Conservation (phyloP, 1,140 invertebrate species). For the Cepaea nemoralis region DNA sequence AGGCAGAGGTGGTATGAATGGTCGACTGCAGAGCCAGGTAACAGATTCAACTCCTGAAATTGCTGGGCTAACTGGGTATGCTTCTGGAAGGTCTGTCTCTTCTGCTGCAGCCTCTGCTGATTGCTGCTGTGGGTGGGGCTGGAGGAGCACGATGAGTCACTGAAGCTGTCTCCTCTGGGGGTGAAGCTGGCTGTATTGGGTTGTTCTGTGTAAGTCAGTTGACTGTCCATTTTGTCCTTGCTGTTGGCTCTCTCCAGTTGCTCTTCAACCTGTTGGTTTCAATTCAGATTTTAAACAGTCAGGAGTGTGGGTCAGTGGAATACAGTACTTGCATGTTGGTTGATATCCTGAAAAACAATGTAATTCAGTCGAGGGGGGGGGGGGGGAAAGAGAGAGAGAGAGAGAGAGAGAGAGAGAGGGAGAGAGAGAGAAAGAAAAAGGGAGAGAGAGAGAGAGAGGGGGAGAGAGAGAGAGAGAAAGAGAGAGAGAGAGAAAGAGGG, state of each 20-base stretch:
- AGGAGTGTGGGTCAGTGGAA: not conserved
- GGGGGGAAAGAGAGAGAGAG: too few relatives aligned
- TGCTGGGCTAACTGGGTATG: slow-evolving; percentile 79
- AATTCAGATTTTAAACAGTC: not conserved
- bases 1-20: not conserved
- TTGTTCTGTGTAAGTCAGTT: not conserved
- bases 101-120: slow-evolving; percentile 82
- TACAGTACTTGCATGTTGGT: not conserved
- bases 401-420: too few relatives aligned
- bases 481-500: too few relatives aligned
- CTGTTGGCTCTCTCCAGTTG: slow-evolving; percentile 31
- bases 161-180: not conserved
- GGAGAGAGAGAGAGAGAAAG: too few relatives aligned
- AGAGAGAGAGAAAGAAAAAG: too few relatives aligned
- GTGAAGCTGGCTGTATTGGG: not conserved
- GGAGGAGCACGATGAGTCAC: slow-evolving; percentile 26
- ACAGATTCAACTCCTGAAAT: slow-evolving; percentile 59
- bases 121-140: slow-evolving; percentile 40
- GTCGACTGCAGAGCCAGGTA: slow-evolving; percentile 26
- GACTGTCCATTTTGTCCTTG: slow-evolving; percentile 20
- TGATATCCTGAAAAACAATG: too few relatives aligned
- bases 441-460: too few relatives aligned
- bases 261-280: slow-evolving; percentile 27
- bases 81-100: slow-evolving; percentile 85
- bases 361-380: too few relatives aligned